phyloP scores from a whole-genome alignment of 2,888 invertebrate species.

The Tetranychus truncatus region DNA sequence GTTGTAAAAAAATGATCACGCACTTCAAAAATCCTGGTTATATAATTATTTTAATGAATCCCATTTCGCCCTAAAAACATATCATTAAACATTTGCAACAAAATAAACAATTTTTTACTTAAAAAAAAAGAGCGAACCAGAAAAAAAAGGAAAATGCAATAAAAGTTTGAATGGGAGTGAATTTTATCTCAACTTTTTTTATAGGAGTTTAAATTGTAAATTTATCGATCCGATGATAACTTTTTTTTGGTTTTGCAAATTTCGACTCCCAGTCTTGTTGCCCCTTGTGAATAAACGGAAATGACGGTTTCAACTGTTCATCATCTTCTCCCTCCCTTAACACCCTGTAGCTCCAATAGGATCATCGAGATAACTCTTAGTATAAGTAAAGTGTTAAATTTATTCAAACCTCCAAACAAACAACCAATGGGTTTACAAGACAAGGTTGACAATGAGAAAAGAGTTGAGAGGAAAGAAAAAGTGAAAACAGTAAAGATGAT shows the following conservation, averaged over 20 bases:
- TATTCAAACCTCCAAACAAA: conserved; percentile 1
- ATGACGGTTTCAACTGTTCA: not conserved
- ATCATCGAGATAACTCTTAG: not conserved
- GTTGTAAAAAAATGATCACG: too few relatives aligned
- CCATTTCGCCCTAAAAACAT: too few relatives aligned
- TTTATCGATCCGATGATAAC: too few relatives aligned
- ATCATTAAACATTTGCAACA: too few relatives aligned
- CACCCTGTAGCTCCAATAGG: not conserved
- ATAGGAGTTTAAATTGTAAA: too few relatives aligned
- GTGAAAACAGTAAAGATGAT: not conserved
- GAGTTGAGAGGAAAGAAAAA: not conserved
- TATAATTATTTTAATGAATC: too few relatives aligned
- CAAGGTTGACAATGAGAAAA: not conserved
- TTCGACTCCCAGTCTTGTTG: not conserved
- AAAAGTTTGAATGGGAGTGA: too few relatives aligned
- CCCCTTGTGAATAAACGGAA: not conserved
- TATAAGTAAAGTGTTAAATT: not conserved
- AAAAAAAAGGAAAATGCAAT: too few relatives aligned
- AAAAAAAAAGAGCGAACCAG: too few relatives aligned
- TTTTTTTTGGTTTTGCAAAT: not conserved
- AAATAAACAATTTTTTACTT: too few relatives aligned
- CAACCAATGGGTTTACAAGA: not conserved
- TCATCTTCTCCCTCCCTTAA: not conserved
- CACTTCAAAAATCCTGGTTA: too few relatives aligned
- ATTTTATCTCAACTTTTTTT: too few relatives aligned